These are phyloP conservation scores for Pelochelys cantorii DNA, from an alignment of 2,797 vertebrate genomes.

Conservation along the genomic window DNA sequence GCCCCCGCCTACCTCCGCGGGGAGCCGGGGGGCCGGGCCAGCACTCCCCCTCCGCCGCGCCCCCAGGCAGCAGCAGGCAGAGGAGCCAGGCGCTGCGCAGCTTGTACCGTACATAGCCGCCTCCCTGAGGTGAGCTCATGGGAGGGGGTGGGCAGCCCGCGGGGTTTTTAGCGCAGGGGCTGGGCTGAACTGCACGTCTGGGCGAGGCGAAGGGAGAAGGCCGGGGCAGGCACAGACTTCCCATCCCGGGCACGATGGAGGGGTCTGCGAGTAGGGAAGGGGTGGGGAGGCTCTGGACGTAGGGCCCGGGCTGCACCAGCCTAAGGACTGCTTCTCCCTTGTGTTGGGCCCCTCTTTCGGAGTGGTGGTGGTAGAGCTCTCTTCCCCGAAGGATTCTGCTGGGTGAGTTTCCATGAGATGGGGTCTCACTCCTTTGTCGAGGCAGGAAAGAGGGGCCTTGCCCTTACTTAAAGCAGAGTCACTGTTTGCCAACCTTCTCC, in stretches of 20 bases:
- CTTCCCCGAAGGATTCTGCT: no score
- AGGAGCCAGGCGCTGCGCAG: conserved; percentile 83
- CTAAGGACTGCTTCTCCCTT: background rate
- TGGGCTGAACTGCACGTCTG: background rate
- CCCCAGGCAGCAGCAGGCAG: conserved; percentile 66
- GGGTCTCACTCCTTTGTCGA: background rate
- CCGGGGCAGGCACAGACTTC: background rate
- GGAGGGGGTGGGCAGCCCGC: background rate
- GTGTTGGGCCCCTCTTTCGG: no score
- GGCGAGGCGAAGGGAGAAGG: background rate
- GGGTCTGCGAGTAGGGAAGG: background rate
- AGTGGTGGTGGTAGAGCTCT: no score
- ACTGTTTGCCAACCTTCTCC: background rate
- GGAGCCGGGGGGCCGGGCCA: background rate
- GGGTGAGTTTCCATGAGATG: background rate
- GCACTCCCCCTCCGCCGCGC: background rate
- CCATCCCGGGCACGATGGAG: no score
- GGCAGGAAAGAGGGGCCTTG: background rate
- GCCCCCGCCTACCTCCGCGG: background rate
- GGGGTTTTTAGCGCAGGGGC: background rate
- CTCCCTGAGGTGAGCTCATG: no score
- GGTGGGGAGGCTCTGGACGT: background rate
- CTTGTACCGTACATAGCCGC: conserved; percentile 80
- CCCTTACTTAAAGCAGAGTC: background rate
- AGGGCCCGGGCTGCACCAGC: no score